Evolutionary conservation across 2,113 vertebrate genomes (phyloP).

Genomic region (Aramus guarauna): DNA sequence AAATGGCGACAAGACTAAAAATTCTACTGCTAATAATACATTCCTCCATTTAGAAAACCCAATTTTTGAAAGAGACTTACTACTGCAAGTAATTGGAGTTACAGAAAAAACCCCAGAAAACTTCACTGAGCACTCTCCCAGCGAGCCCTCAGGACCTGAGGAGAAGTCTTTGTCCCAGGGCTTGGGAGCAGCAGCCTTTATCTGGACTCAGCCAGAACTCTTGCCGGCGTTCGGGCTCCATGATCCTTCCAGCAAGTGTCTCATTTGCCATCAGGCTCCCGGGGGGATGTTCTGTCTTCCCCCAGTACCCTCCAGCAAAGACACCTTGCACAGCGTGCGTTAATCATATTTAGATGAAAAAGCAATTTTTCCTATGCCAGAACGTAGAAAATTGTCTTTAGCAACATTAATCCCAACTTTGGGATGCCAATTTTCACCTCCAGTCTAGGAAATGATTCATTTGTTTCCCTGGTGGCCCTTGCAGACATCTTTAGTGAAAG

Average conservation of each 20-base stretch:
- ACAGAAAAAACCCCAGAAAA: not conserved
- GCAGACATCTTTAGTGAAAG: not conserved
- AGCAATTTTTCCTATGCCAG: not conserved
- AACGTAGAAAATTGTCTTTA: not conserved
- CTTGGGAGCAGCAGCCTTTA: not conserved
- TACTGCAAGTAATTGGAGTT: not conserved
- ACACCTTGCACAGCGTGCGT: not conserved
- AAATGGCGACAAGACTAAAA: not conserved
- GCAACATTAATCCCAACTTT: not conserved
- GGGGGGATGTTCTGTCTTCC: not conserved
- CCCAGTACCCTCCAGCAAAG: not conserved
- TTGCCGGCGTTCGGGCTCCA: not conserved
- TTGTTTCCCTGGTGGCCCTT: not conserved
- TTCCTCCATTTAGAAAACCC: not conserved
- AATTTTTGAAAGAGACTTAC: not conserved
- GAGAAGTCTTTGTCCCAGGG: not conserved
- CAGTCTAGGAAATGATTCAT: not conserved
- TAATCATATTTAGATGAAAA: not conserved
- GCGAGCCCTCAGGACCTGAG: not conserved
- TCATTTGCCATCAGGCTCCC: fast-evolving
- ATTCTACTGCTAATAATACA: not conserved
- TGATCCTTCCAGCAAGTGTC: not conserved
- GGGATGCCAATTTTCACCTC: not conserved
- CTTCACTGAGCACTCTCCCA: not conserved
- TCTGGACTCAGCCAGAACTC: not conserved